phyloP scores from a whole-genome alignment of 2,113 vertebrate genomes.

The Columba janthina region DNA sequence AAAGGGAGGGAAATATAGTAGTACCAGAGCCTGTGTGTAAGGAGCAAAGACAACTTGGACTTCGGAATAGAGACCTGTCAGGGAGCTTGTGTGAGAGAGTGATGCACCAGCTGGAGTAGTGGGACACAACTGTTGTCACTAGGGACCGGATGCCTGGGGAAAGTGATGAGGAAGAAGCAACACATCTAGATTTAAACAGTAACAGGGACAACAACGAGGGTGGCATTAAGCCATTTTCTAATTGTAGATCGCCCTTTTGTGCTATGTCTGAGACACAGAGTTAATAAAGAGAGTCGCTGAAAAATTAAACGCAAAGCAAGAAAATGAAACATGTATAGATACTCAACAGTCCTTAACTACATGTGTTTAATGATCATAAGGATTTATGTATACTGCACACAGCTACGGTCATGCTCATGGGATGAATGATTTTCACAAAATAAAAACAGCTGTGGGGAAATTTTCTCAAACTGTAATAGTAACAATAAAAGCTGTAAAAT shows the following conservation, averaged over 20 bases:
- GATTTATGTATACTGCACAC: conserved; percentile 73
- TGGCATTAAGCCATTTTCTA: neutral
- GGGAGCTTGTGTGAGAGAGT: neutral
- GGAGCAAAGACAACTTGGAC: neutral
- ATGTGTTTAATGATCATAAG: conserved; percentile 76
- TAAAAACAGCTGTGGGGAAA: conserved; percentile 80
- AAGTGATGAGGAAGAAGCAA: neutral
- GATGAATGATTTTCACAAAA: conserved; percentile 75
- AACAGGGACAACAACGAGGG: neutral
- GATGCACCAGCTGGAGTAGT: neutral
- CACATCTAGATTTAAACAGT: neutral
- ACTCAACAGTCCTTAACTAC: conserved; percentile 74
- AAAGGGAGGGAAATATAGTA: neutral
- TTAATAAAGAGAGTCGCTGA: conserved; percentile 41
- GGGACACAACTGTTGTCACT: neutral
- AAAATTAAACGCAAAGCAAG: conserved; percentile 64
- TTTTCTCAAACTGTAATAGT: conserved; percentile 68
- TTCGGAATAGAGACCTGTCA: neutral
- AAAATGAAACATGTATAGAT: conserved; percentile 59
- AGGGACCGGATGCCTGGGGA: neutral
- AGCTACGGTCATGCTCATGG: conserved; percentile 68
- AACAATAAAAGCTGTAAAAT: conserved; percentile 78
- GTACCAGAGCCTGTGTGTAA: neutral
- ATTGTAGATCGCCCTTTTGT: neutral
- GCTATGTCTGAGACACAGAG: conserved; percentile 53